phyloP scores from a whole-genome alignment of 2,888 invertebrate species.

The Leuctra nigra region DNA sequence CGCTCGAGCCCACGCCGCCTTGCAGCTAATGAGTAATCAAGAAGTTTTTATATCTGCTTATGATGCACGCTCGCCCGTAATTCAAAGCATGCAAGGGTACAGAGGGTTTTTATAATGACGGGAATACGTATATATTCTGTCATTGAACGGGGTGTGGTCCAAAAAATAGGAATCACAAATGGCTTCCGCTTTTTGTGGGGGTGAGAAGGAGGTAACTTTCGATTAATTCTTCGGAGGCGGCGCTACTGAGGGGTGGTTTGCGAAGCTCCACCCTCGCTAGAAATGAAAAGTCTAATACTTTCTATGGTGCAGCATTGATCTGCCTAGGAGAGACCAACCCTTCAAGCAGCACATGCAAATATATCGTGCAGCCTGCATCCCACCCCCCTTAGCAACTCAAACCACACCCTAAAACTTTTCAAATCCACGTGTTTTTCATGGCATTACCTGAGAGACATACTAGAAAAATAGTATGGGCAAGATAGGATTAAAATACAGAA shows the following conservation, averaged over 20 bases:
- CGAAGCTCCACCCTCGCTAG: not conserved
- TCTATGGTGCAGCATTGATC: conserved; percentile 20
- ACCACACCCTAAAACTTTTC: conserved; percentile 28
- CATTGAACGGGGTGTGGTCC: conserved; percentile 6
- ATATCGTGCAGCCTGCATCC: not conserved
- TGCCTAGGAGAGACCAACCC: conserved; percentile 13
- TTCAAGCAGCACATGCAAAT: conserved; percentile 7
- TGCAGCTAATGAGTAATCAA: conserved; percentile 28
- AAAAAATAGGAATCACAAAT: conserved; percentile 18
- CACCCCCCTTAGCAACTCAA: conserved; percentile 10
- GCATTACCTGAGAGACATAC: conserved; percentile 16
- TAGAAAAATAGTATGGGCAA: conserved; percentile 9
- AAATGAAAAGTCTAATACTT: conserved; percentile 16
- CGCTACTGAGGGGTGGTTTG: conserved; percentile 14
- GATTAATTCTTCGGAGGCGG: conserved; percentile 13
- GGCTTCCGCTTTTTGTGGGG: conserved; percentile 27
- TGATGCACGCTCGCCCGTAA: conserved; percentile 29
- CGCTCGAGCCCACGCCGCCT: conserved; percentile 11
- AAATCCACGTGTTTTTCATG: conserved; percentile 26
- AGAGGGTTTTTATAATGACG: conserved; percentile 25
- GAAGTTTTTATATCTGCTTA: conserved; percentile 29
- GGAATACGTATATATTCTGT: conserved; percentile 10
- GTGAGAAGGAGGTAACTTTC: conserved; percentile 21
- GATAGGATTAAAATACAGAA: conserved; percentile 11
- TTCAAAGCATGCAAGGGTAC: conserved; percentile 23